Evolutionary conservation across 2,113 vertebrate genomes (phyloP), one percentile per base, ranked within the genome.

Genomic region (Heloderma charlesbogerti): DNA sequence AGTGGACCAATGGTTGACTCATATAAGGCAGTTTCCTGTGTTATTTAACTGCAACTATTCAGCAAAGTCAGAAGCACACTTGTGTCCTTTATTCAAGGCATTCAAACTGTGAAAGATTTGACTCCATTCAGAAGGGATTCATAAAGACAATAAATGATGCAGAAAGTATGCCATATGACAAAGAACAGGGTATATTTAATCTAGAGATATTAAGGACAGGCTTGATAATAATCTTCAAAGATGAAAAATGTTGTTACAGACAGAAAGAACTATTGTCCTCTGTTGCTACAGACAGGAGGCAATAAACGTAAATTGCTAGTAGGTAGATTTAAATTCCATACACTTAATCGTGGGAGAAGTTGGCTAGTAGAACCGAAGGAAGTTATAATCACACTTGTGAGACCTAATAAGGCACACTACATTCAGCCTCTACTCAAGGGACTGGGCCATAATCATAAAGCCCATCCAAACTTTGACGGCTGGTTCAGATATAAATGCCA

Each of bases 201-300:
- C 54, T 31, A 34, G 57, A 66, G 40, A 79, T 3, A 79, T 67
- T 45, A 34, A 88, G 40, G 54, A 43, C 13, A 77, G 37, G 25
- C 25, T 78, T 45, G 48, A 43, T 66, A 67, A 85, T 43, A 45
- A 72, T 31, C 15, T 77, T 75, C 34, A 77, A 87, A 43, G 22
- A 78, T 66, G 74, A 88, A 88, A 40, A 72, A 86, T 71, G 31
- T 10, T 67, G 45, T 22, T 83, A n/a, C 34, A 86, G 84, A n/a
- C 84, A 72, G 60, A 37, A 2, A 57, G 22, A 84, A 43, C 7
- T 16, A 72, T 22, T 72, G 66, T 66, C 3, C n/a, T 40, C 86
- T 48, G 31, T 16, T 87, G n/a, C 71, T 77, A n/a, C 67, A 86
- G 8, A 72, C 29, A 22, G 3, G 29, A 72, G 67, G 45, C 1